phyloP scores from a whole-genome alignment of 1,140 invertebrate genomes.

The Drosophila lacertosa region DNA sequence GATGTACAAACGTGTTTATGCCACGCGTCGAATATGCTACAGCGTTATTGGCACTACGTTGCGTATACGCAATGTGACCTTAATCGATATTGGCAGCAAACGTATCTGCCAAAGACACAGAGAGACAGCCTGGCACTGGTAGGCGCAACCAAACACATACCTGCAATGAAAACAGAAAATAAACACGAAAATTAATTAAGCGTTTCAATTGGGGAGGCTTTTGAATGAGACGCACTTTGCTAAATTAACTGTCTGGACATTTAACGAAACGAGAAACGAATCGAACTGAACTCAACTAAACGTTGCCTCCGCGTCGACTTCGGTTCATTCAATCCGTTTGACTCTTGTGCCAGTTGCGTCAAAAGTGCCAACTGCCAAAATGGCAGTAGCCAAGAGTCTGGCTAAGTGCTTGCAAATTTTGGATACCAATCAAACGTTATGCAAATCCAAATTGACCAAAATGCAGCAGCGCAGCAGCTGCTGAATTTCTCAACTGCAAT shows the following conservation, averaged over 20 bases:
- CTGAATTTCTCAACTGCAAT: constrained; percentile 44
- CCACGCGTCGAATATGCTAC: constrained; percentile 6
- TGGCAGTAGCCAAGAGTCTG: constrained; percentile 12
- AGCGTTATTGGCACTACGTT: constrained; percentile 1
- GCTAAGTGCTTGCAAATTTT: constrained; percentile 32
- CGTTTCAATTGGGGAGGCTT: constrained; percentile 1
- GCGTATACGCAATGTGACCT: constrained; percentile 58
- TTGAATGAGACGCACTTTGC: constrained; percentile 58
- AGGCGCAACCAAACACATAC: constrained; percentile 37
- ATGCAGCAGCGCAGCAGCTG: constrained; percentile 57
- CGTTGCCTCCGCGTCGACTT: not conserved
- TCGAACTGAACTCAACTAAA: constrained; percentile 20
- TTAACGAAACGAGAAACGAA: constrained; percentile 30
- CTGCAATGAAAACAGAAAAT: constrained; percentile 58
- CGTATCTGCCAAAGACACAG: not conserved
- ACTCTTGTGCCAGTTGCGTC: constrained; percentile 64
- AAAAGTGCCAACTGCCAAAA: constrained; percentile 54
- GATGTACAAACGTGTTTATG: constrained; percentile 22
- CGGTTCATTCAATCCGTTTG: constrained; percentile 30
- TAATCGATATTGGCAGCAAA: constrained; percentile 63
- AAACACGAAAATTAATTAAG: constrained; percentile 55
- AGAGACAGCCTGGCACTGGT: constrained; percentile 8
- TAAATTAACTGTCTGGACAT: constrained; percentile 59
- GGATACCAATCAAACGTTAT: constrained; percentile 71
- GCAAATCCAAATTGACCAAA: constrained; percentile 76